A percentile compares a stretch with the other conserved stretches of the same genome.
phyloP scores from a whole-genome alignment of 2,113 vertebrate genomes.

The Lepus timidus region DNA sequence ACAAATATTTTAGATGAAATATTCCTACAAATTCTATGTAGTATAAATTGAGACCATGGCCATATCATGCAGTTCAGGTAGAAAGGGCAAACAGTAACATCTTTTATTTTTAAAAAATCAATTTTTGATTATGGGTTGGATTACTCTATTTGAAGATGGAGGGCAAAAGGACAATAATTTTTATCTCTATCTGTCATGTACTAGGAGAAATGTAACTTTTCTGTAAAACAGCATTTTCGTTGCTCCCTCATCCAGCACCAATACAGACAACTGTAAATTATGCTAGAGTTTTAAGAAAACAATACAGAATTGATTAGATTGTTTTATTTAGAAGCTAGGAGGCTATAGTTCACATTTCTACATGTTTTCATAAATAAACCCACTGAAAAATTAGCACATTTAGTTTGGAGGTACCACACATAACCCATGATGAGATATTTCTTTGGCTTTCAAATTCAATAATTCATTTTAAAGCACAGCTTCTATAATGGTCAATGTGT shows the following conservation, averaged over 20 bases:
- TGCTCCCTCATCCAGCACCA: background rate
- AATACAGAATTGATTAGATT: background rate
- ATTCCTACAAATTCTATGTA: conserved; percentile 18
- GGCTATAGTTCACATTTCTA: background rate
- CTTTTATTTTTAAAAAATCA: conserved; percentile 66
- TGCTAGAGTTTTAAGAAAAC: conserved; percentile 10
- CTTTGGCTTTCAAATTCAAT: background rate
- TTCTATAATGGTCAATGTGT: background rate
- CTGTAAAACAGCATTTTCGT: conserved; percentile 11
- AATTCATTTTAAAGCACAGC: background rate
- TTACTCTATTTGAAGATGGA: conserved; percentile 74
- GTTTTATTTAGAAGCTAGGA: background rate
- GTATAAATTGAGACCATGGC: background rate
- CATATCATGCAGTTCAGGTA: background rate
- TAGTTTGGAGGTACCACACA: background rate
- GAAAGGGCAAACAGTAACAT: conserved; percentile 64
- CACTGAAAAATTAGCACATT: conserved; percentile 9
- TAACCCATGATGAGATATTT: background rate
- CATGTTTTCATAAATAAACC: background rate
- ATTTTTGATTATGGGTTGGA: conserved; percentile 70
- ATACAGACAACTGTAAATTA: background rate
- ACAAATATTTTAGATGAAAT: conserved; percentile 60
- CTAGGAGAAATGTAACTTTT: conserved; percentile 30
- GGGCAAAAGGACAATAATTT: conserved; percentile 61
- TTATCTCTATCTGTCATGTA: conserved; percentile 23